phyloP scores from a whole-genome alignment of 2,797 vertebrate genomes.

The Sylvilagus floridanus region DNA sequence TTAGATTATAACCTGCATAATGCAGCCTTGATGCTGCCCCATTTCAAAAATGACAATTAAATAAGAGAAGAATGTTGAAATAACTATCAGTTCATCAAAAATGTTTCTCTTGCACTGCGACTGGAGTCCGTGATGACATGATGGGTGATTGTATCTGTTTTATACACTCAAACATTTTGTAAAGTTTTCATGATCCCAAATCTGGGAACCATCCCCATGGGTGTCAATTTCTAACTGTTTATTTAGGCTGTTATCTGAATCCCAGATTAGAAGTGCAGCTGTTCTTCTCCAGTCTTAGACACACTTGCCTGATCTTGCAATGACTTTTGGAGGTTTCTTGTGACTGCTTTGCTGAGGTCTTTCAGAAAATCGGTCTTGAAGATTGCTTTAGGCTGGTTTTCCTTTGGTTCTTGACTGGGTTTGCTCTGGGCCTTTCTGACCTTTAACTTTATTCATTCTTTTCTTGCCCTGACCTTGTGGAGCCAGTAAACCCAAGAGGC shows the following conservation, averaged over 20 bases:
- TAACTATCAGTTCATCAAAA: neutral
- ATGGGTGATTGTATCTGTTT: neutral
- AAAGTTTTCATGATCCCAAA: neutral
- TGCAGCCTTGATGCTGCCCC: neutral
- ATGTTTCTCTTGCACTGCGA: neutral
- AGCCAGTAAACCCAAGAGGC: constrained; percentile 35
- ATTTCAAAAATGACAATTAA: constrained; percentile 12
- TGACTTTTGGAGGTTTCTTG: constrained; percentile 56
- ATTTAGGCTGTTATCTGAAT: constrained; percentile 59
- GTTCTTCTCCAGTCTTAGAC: constrained; percentile 61
- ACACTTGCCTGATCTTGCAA: constrained; percentile 46
- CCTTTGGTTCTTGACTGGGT: neutral
- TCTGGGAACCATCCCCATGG: constrained; percentile 30
- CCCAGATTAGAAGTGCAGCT: constrained; percentile 72
- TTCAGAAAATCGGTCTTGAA: constrained; percentile 52
- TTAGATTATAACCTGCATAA: neutral
- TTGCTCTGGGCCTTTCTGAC: constrained; percentile 52
- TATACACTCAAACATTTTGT: neutral
- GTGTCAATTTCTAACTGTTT: constrained; percentile 74
- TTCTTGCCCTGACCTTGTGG: constrained; percentile 28
- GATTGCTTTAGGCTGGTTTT: constrained; percentile 35
- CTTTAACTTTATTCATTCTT: constrained; percentile 52
- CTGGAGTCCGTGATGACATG: neutral
- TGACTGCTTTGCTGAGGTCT: constrained; percentile 47
- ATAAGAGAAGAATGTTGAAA: neutral